These are phyloP conservation scores for Drosophila pseudoobscura DNA, from an alignment of 1,140 invertebrate genomes.

Conservation along the genomic window DNA sequence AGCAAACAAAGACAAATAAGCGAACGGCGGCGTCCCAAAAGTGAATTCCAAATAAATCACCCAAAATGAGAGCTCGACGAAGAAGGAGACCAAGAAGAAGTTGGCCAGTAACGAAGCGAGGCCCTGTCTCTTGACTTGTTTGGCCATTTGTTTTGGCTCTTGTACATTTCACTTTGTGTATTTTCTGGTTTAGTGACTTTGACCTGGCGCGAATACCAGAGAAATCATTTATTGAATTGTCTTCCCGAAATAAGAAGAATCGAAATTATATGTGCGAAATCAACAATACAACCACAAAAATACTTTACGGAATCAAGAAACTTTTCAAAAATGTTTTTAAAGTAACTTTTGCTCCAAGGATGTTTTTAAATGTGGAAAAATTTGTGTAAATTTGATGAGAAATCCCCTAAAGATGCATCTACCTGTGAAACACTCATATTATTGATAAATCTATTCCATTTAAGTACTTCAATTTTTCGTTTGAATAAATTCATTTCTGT, in stretches of 20 bases:
- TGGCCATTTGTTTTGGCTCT: constrained; percentile 43
- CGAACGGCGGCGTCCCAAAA: constrained; percentile 45
- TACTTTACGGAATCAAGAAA: too few species aligned
- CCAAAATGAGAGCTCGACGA: constrained; percentile 51
- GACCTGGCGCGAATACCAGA: constrained; percentile 19
- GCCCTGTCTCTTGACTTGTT: constrained; percentile 25
- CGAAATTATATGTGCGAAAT: constrained; percentile 5
- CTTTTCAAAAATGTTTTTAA: too few species aligned
- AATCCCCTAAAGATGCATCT: not conserved
- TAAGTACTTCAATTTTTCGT: constrained; percentile 12
- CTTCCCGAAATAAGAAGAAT: constrained; percentile 24
- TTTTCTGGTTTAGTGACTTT: constrained; percentile 53
- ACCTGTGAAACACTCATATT: constrained; percentile 17
- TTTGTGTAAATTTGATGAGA: too few species aligned
- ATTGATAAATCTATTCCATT: not conserved
- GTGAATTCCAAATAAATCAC: constrained; percentile 72
- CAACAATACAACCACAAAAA: too few species aligned
- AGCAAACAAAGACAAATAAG: constrained; percentile 74
- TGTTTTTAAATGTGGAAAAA: too few species aligned
- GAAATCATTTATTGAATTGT: constrained; percentile 58
- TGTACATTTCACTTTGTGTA: constrained; percentile 50
- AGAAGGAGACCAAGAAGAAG: constrained; percentile 31
- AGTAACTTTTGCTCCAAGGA: too few species aligned
- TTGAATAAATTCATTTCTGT: constrained; percentile 11
- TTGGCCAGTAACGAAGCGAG: constrained; percentile 20